phyloP scores from a whole-genome alignment of 2,888 invertebrate genomes.

The Eupithecia dodoneata region DNA sequence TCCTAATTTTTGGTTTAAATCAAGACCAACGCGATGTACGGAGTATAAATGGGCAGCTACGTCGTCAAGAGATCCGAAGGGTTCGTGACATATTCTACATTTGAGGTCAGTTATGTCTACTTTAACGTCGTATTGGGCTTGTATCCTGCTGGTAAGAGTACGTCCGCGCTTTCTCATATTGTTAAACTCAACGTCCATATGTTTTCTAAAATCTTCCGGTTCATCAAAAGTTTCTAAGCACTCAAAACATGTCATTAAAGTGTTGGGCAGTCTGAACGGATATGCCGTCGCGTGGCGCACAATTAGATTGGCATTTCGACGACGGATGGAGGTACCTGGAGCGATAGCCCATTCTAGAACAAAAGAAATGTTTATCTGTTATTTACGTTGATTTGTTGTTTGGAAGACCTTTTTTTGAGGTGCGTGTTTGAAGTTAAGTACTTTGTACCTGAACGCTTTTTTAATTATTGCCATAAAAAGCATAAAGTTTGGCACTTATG shows the following conservation, averaged over 20 bases:
- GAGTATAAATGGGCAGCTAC: constrained; percentile 51
- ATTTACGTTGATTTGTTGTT: constrained; percentile 30
- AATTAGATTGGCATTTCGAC: constrained; percentile 55
- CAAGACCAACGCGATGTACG: constrained; percentile 37
- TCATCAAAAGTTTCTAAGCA: constrained; percentile 54
- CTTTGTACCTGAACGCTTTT: neutral
- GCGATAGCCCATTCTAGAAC: constrained; percentile 55
- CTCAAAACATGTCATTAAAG: constrained; percentile 49
- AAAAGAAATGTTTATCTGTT: constrained; percentile 53
- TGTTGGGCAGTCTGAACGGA: constrained; percentile 57
- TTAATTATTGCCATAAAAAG: neutral
- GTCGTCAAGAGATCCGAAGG: constrained; percentile 47
- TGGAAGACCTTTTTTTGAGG: neutral
- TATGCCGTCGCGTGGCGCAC: constrained; percentile 56
- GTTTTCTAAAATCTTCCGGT: constrained; percentile 52
- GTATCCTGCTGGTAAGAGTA: constrained; percentile 18
- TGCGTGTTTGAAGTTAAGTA: neutral
- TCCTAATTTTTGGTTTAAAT: constrained; percentile 50
- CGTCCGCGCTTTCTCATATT: constrained; percentile 8
- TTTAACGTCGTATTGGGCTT: constrained; percentile 37
- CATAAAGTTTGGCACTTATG: neutral
- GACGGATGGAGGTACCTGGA: constrained; percentile 47
- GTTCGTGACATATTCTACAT: constrained; percentile 50
- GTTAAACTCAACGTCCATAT: constrained; percentile 50
- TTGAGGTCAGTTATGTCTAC: constrained; percentile 46